Conservation (phyloP, 2,797 vertebrate species). For the Rhinichthys osculus region DNA sequence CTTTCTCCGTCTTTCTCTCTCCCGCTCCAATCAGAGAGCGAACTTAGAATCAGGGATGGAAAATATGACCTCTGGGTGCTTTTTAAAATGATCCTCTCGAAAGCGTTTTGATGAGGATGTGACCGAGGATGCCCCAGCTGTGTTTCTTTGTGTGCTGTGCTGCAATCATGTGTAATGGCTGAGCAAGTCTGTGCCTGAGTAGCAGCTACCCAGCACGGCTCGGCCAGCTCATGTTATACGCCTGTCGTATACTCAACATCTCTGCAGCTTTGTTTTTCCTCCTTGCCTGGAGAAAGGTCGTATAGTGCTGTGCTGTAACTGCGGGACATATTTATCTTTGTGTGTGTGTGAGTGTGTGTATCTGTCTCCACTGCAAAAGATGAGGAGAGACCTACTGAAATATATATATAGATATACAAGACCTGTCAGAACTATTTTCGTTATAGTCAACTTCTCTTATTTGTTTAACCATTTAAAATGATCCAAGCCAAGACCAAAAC, state of each 20-base stretch:
- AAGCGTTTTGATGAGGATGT: constrained; percentile 70
- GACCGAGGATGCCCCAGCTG: constrained; percentile 75
- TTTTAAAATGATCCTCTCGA: constrained; percentile 74
- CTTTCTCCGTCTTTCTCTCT: constrained; percentile 37
- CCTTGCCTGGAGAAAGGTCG: constrained; percentile 69
- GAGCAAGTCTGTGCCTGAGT: constrained; percentile 64
- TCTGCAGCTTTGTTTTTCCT: constrained; percentile 76
- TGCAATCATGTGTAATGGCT: constrained; percentile 78
- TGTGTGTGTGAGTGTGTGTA: constrained; percentile 11
- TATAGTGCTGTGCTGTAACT: constrained; percentile 65
- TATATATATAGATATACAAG: constrained; percentile 33
- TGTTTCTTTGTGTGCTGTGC: constrained; percentile 74
- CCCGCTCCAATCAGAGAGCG: constrained; percentile 70
- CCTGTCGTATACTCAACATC: constrained; percentile 73
- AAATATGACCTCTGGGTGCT: constrained; percentile 79
- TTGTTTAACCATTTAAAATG: not conserved
- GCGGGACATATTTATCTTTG: constrained; percentile 66
- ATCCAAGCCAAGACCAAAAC: not conserved
- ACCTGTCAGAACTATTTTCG: not conserved
- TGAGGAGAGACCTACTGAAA: constrained; percentile 56
- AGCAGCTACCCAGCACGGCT: constrained; percentile 45
- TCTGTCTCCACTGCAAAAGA: constrained; percentile 61
- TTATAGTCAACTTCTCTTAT: not conserved
- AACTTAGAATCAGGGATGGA: constrained; percentile 79
- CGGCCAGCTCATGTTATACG: constrained; percentile 50